Evolutionary conservation across 2,888 invertebrate genomes (phyloP).

Genomic region (Ganaspis brasiliensis): DNA sequence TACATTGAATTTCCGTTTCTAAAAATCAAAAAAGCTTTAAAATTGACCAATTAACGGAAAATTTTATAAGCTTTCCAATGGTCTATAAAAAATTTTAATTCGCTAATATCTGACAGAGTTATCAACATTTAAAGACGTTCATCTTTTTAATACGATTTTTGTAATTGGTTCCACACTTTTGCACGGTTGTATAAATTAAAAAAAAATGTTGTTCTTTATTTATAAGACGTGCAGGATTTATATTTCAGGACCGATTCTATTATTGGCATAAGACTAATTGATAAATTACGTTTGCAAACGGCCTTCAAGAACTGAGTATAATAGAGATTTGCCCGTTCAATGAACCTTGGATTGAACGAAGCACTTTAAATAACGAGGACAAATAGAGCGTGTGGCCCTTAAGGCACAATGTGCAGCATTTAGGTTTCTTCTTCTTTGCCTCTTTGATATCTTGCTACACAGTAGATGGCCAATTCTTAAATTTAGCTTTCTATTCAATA

Average conservation of each 20-base stretch:
- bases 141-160: too few relatives aligned
- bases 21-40: too few relatives aligned
- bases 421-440: background rate
- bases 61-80: too few relatives aligned
- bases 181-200: too few relatives aligned
- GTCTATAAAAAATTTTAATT: too few relatives aligned
- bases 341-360: constrained; percentile 59
- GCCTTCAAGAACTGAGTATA: constrained; percentile 29
- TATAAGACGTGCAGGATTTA: background rate
- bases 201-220: too few relatives aligned
- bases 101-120: too few relatives aligned
- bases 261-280: constrained; percentile 27
- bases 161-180: too few relatives aligned
- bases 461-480: constrained; percentile 3
- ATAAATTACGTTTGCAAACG: constrained; percentile 21
- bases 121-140: too few relatives aligned
- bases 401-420: constrained; percentile 14
- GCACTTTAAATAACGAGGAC: constrained; percentile 58
- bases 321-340: constrained; percentile 53
- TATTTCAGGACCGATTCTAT: constrained; percentile 36
- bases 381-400: constrained; percentile 52
- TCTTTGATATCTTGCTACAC: background rate
- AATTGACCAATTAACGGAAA: too few relatives aligned
- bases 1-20: too few relatives aligned
- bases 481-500: constrained; percentile 40